Percentiles rank a stretch among this genome's conserved stretches.
These are phyloP conservation scores for Liasis olivaceus DNA, from an alignment of 2,797 vertebrate genomes.

Conservation along the genomic window DNA sequence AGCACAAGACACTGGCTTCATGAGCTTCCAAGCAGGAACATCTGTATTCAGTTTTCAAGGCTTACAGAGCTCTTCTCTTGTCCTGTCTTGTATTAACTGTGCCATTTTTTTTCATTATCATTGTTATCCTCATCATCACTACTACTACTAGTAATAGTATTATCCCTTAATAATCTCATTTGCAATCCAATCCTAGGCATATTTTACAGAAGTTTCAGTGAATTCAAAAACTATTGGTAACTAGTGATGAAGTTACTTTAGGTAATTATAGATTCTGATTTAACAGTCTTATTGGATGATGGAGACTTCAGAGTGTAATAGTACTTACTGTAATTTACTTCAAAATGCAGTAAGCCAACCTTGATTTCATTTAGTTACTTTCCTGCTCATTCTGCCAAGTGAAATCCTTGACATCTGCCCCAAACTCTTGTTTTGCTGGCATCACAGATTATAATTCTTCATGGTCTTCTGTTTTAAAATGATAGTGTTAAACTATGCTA, in stretches of 20 bases:
- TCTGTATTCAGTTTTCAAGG: not conserved
- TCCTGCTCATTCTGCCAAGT: not conserved
- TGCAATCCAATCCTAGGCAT: constrained; percentile 1
- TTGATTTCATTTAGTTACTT: not conserved
- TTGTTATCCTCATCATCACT: not conserved
- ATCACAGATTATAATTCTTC: not conserved
- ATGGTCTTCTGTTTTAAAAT: not conserved
- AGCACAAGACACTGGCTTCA: not conserved
- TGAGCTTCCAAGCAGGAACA: not conserved
- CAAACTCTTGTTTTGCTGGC: not conserved
- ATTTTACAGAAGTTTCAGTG: not conserved
- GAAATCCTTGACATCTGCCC: not conserved
- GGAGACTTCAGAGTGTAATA: not conserved
- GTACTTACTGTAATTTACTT: not conserved
- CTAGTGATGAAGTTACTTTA: not conserved
- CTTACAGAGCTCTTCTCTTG: not conserved
- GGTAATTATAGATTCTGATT: not conserved
- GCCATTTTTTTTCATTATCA: not conserved
- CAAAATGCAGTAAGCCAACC: not conserved
- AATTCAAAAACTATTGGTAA: not conserved
- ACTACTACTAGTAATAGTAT: not conserved
- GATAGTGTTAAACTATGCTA: not conserved
- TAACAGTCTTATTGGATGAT: not conserved
- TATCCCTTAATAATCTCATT: not conserved
- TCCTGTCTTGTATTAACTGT: not conserved